phyloP scores from a whole-genome alignment of 2,888 invertebrate genomes.

The Acanthosepion esculentum region DNA sequence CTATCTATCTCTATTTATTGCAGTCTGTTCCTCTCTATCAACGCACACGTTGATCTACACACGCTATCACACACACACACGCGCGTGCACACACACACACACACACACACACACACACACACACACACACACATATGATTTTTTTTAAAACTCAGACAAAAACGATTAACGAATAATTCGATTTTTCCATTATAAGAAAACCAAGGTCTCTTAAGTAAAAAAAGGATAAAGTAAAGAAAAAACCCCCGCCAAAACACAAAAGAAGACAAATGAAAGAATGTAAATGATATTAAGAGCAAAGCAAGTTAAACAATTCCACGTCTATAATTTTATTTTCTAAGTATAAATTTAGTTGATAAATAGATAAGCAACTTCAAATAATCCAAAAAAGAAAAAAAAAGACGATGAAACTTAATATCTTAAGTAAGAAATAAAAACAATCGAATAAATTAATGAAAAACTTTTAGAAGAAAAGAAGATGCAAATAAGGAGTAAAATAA shows the following conservation, averaged over 20 bases:
- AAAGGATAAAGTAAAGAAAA: not conserved
- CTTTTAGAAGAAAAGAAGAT: not conserved
- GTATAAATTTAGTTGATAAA: conserved; percentile 1
- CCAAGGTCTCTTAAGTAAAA: not conserved
- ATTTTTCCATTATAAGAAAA: too few species aligned
- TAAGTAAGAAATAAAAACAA: not conserved
- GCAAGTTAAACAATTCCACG: not conserved
- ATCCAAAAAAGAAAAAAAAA: not conserved
- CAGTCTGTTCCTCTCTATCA: too few species aligned
- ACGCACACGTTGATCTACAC: too few species aligned
- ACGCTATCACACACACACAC: too few species aligned
- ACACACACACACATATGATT: not conserved
- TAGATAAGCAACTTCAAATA: not conserved
- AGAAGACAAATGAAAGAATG: not conserved
- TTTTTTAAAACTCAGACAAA: not conserved
- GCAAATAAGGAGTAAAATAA: not conserved
- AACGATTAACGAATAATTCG: not conserved
- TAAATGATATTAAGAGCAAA: not conserved
- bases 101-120: too few species aligned
- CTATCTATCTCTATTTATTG: too few species aligned
- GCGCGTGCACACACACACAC: too few species aligned
- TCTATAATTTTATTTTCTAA: not conserved
- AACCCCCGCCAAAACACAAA: not conserved
- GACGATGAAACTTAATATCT: not conserved
- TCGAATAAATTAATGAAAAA: not conserved